Evolutionary conservation across 2,113 vertebrate species (phyloP).

Genomic region (Dryoscopus gambensis): DNA sequence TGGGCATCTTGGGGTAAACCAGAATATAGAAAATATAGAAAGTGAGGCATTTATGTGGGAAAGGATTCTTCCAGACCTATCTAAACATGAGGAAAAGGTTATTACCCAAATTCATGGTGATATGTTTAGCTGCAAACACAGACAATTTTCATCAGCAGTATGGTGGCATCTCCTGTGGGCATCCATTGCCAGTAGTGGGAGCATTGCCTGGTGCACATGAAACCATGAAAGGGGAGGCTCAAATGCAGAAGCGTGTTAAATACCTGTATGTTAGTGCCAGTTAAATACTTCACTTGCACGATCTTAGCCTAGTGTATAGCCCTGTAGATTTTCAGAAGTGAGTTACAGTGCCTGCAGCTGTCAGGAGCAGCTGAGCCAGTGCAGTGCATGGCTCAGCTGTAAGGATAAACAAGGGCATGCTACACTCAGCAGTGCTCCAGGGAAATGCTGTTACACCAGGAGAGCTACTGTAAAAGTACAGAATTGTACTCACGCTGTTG

Average conservation of each 20-base stretch:
- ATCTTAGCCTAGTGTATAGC: neutral
- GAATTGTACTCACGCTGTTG: neutral
- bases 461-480: neutral
- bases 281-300: neutral
- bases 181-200: neutral
- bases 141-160: neutral
- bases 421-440: neutral
- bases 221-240: neutral
- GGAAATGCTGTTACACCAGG: neutral
- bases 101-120: neutral
- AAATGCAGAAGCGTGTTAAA: neutral
- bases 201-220: neutral
- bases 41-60: neutral
- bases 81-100: neutral
- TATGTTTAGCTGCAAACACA: neutral
- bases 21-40: neutral
- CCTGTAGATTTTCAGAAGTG: neutral
- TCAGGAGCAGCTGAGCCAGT: slow-evolving; percentile 12
- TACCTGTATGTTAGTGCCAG: neutral
- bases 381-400: neutral
- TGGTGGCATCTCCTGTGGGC: neutral
- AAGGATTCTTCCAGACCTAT: neutral
- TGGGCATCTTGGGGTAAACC: neutral
- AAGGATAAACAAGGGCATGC: neutral
- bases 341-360: slow-evolving; percentile 1